These are phyloP conservation scores for Athalia rosae DNA, from an alignment of 2,888 invertebrate genomes.

Conservation along the genomic window DNA sequence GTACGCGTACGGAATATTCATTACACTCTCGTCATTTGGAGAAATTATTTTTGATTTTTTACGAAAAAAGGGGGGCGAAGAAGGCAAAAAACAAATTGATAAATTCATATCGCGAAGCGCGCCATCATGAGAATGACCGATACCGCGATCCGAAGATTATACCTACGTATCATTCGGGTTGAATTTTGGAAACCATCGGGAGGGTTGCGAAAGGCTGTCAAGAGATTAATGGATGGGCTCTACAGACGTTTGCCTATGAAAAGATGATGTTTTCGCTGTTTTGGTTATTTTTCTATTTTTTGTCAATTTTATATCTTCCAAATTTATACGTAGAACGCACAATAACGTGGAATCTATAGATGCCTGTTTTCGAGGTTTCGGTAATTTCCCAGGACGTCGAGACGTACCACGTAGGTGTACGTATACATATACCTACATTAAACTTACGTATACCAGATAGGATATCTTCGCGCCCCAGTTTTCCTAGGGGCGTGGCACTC, in stretches of 20 bases:
- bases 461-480: slow-evolving; percentile 65
- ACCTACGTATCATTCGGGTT: background rate
- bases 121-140: no score
- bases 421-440: no score
- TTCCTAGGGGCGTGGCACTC: slow-evolving; percentile 6
- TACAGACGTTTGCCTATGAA: slow-evolving; percentile 34
- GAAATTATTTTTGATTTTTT: no score
- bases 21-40: no score
- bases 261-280: slow-evolving; percentile 18
- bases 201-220: slow-evolving; percentile 24
- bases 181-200: background rate
- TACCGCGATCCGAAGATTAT: no score
- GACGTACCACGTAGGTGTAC: no score
- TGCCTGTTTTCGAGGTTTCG: no score
- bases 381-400: no score
- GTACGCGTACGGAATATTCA: no score
- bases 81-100: no score
- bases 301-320: background rate
- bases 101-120: no score
- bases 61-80: no score
- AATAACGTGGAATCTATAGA: background rate
- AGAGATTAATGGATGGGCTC: slow-evolving; percentile 17
- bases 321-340: background rate
- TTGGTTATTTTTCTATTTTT: background rate
- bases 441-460: slow-evolving; percentile 58